A percentile compares a stretch with the other conserved stretches of the same genome.
Evolutionary conservation across 2,888 invertebrate species (phyloP).

Genomic region (Liopterus haemorrhoidalis): DNA sequence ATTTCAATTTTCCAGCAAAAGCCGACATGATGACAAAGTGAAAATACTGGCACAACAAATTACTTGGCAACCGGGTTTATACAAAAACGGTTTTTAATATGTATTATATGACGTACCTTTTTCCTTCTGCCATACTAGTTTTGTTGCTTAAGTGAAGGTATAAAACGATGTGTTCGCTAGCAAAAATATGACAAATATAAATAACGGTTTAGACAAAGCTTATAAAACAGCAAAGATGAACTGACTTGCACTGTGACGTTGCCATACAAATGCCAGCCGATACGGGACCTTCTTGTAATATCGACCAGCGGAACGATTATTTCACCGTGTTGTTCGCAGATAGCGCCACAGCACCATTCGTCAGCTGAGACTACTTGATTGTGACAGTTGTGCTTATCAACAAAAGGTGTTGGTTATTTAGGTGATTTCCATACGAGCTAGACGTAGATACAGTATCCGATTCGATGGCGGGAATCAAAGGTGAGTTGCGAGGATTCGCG

Average conservation of each 20-base stretch:
- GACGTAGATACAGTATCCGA: constrained; percentile 33
- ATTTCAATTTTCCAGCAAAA: constrained; percentile 17
- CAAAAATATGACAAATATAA: constrained; percentile 21
- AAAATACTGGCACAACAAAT: constrained; percentile 20
- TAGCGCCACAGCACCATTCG: too few relatives aligned
- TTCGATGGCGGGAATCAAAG: constrained; percentile 24
- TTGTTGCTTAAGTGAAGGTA: constrained; percentile 11
- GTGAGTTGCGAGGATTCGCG: constrained; percentile 11
- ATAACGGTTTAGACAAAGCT: constrained; percentile 21
- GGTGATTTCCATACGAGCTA: too few relatives aligned
- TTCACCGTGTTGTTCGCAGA: background rate
- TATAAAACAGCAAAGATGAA: constrained; percentile 23
- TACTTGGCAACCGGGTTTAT: constrained; percentile 20
- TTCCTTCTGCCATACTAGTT: constrained; percentile 52
- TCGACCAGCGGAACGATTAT: constrained; percentile 8
- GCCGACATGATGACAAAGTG: constrained; percentile 25
- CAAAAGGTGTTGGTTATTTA: too few relatives aligned
- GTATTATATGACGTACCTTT: constrained; percentile 45
- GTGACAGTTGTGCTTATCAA: too few relatives aligned
- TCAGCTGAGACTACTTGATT: too few relatives aligned
- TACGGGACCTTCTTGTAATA: constrained; percentile 13
- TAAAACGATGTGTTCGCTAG: constrained; percentile 14
- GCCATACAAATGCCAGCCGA: constrained; percentile 23
- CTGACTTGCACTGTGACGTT: constrained; percentile 22
- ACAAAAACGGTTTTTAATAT: constrained; percentile 8